Evolutionary conservation across 2,888 invertebrate species (phyloP), one percentile per base, ranked within the genome.

Genomic region (Notodonta ziczac): DNA sequence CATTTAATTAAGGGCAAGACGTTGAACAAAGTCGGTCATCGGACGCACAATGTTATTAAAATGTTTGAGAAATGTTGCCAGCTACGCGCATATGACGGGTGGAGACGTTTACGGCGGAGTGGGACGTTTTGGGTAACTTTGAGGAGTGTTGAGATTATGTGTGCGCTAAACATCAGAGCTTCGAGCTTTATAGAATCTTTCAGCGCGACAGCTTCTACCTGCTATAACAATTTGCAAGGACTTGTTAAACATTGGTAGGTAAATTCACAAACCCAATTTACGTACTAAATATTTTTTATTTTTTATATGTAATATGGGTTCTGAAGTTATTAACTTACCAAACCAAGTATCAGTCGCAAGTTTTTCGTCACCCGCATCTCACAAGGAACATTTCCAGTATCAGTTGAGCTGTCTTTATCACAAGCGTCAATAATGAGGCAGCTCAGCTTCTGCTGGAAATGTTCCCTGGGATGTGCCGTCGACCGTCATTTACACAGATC

Each of bases 1-100:
- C 73, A 78, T 77, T 77, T 78, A 76, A 75, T 75, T 76, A 71
- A 69, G 59, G 60, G 58, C 64, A 63, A 70, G 59, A 63, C 57
- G 58, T 64, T 65, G 56, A 44, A 50, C 67, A 60, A 70, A 72
- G 72, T 64, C 59, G 62, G 62, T 60, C 59, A 62, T 51, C 48
- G 61, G 39, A 53, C 61, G 62, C 54, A 53, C 58, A 12, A 24
- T 24, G 57, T 48, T 46, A 35, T 35, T 56, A 39, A 57, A 56
- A 39, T 40, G 40, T 51, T 53, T 57, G 40, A 32, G 58, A 54
- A 54, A 54, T 39, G 10, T 53, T 24, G 24, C 24, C 2, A 46
- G n/a, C 4, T n/a, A 5, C 10, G 5, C 5, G 5, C 44, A 12
- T n/a, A 4, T n/a, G 46, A n/a, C 13, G 46, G 4, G n/a, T n/a